Percentiles rank a stretch among this genome's conserved stretches.
These are phyloP conservation scores for Drosophila lacicola DNA, from an alignment of 2,888 invertebrate genomes.

Conservation along the genomic window DNA sequence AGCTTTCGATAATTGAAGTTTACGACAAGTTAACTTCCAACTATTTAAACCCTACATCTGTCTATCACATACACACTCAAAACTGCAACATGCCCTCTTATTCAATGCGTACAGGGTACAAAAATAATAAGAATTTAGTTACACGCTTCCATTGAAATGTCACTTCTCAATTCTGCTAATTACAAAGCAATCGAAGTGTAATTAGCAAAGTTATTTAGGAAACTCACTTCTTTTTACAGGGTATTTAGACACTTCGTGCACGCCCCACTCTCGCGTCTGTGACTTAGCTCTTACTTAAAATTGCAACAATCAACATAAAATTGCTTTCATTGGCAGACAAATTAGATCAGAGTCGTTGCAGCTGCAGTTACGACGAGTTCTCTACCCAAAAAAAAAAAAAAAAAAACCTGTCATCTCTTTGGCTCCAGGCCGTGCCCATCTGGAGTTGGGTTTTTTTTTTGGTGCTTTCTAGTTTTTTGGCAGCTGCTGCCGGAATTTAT, in stretches of 20 bases:
- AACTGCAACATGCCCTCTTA: too few species aligned
- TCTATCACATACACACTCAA: too few species aligned
- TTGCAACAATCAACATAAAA: slow-evolving; percentile 57
- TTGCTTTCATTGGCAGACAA: slow-evolving; percentile 69
- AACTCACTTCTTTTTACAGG: neutral
- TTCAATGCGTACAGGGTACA: too few species aligned
- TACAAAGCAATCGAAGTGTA: neutral
- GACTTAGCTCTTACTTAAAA: slow-evolving; percentile 55
- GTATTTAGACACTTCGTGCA: slow-evolving; percentile 6
- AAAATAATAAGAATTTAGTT: too few species aligned
- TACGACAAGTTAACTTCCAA: too few species aligned
- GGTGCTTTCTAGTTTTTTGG: slow-evolving; percentile 43
- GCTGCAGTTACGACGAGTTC: slow-evolving; percentile 31
- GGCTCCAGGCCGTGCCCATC: slow-evolving; percentile 13
- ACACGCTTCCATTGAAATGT: too few species aligned
- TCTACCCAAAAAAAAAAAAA: neutral
- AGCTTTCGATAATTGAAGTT: too few species aligned
- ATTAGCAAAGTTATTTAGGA: neutral
- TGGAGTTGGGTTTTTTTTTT: slow-evolving; percentile 9
- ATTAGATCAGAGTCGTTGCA: slow-evolving; percentile 65
- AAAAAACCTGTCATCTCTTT: slow-evolving; percentile 20
- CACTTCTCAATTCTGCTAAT: too few species aligned
- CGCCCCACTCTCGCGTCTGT: neutral
- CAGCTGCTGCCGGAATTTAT: slow-evolving; percentile 69
- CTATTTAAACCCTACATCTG: too few species aligned